Conservation (phyloP, 2,888 invertebrate species). For the Gari tellinella region DNA sequence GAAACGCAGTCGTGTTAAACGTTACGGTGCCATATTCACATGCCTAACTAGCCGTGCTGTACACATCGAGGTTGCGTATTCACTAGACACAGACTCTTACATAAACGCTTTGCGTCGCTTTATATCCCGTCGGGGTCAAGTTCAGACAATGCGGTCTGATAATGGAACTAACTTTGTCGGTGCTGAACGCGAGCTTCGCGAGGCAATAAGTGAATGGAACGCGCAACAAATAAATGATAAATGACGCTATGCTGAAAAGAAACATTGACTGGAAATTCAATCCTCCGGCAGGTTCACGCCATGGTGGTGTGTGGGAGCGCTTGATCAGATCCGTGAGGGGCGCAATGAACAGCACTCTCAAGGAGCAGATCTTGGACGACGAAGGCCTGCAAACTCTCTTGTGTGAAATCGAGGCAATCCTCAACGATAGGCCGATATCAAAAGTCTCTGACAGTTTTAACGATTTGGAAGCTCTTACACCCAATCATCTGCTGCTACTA, state of each 20-base stretch:
- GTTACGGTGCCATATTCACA: constrained; percentile 60
- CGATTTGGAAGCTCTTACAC: constrained; percentile 50
- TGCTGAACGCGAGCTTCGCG: background rate
- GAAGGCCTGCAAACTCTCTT: constrained; percentile 29
- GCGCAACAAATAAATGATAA: background rate
- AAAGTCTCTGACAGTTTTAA: constrained; percentile 23
- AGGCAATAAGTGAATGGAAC: background rate
- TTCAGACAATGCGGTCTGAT: constrained; percentile 32
- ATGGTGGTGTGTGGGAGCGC: constrained; percentile 46
- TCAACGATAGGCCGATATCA: constrained; percentile 56
- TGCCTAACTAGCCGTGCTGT: constrained; percentile 44
- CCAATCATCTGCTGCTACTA: constrained; percentile 29
- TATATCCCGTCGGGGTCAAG: constrained; percentile 37
- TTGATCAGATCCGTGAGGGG: constrained; percentile 7
- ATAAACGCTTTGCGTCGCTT: constrained; percentile 42
- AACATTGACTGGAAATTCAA: constrained; percentile 50
- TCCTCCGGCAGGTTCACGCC: constrained; percentile 41
- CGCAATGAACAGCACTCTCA: constrained; percentile 20
- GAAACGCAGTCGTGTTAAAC: constrained; percentile 40
- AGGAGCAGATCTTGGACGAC: constrained; percentile 43
- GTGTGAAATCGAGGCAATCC: constrained; percentile 33
- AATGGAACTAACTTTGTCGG: constrained; percentile 55
- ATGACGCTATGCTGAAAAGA: constrained; percentile 19
- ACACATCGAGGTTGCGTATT: constrained; percentile 47
- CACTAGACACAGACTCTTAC: constrained; percentile 41